These are phyloP conservation scores for Tokudaia tokunoshimensis DNA, from an alignment of 2,797 vertebrate genomes.

Conservation along the genomic window DNA sequence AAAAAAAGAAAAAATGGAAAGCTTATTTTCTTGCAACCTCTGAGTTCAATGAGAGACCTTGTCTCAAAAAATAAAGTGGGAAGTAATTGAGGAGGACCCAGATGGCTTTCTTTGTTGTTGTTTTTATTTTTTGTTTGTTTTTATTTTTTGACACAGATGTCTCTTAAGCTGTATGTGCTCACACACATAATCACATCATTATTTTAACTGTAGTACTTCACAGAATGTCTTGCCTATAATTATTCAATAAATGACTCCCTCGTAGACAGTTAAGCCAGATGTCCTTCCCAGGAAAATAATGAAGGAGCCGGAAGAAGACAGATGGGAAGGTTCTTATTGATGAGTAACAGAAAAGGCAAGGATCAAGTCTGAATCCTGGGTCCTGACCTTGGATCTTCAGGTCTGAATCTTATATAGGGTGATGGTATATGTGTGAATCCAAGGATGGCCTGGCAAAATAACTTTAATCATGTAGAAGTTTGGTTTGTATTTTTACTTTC, in stretches of 20 bases:
- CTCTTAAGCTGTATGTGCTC: not conserved
- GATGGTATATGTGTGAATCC: not conserved
- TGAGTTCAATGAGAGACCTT: not conserved
- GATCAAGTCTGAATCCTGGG: not conserved
- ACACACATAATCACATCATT: not conserved
- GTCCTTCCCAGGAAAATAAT: not conserved
- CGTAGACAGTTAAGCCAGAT: slow-evolving; percentile 1
- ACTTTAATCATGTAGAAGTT: not conserved
- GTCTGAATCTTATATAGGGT: not conserved
- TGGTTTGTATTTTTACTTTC: not conserved
- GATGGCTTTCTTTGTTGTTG: not conserved
- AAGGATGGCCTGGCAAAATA: not conserved
- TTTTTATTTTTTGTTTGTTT: no score
- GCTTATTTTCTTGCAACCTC: not conserved
- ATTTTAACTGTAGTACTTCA: not conserved
- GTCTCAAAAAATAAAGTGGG: not conserved
- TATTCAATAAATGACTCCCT: not conserved
- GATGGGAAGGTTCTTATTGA: not conserved
- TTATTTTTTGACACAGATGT: not conserved
- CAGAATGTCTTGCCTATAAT: not conserved
- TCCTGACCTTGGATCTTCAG: not conserved
- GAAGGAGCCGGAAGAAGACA: not conserved
- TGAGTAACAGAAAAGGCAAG: not conserved
- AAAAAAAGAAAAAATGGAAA: not conserved
- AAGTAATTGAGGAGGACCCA: not conserved